Conservation (phyloP, 2,113 vertebrate genomes). For the Pleuronectes platessa region DNA sequence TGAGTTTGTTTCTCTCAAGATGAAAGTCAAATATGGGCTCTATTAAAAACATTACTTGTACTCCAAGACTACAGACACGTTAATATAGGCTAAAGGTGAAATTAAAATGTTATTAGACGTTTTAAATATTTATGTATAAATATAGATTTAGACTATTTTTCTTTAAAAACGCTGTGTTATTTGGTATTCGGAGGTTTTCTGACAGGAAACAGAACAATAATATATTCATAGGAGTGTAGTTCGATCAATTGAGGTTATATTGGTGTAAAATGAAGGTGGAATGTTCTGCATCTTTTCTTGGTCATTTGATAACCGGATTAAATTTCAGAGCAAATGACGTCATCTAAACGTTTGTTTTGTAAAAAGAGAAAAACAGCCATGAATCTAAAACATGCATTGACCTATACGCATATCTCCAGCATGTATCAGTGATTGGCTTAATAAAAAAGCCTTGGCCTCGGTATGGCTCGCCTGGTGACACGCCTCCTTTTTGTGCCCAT, state of each 20-base stretch:
- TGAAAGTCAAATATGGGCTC: slow-evolving; percentile 1
- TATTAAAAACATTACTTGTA: background rate
- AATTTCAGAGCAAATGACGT: too few relatives aligned
- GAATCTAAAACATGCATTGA: slow-evolving; percentile 1
- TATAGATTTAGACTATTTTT: too few relatives aligned
- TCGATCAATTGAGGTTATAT: too few relatives aligned
- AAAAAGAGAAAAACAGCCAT: background rate
- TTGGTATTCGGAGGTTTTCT: too few relatives aligned
- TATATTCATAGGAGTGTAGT: background rate
- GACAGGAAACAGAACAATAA: background rate
- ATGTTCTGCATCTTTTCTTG: too few relatives aligned
- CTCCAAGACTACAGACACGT: background rate
- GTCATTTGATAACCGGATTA: too few relatives aligned
- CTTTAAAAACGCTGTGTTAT: too few relatives aligned
- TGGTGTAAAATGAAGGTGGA: too few relatives aligned
- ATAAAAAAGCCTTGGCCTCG: slow-evolving; percentile 17
- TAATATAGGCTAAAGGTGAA: background rate
- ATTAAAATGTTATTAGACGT: background rate
- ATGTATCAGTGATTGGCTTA: slow-evolving; percentile 30
- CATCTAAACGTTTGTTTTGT: too few relatives aligned
- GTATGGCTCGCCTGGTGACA: slow-evolving; percentile 34
- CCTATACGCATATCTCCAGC: background rate
- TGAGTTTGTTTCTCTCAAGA: background rate
- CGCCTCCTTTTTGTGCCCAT: slow-evolving; percentile 43
- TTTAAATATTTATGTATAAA: background rate